Evolutionary conservation across 2,888 invertebrate genomes (phyloP), one percentile per base, ranked within the genome.

Genomic region (Acanthococcus lagerstroemiae): DNA sequence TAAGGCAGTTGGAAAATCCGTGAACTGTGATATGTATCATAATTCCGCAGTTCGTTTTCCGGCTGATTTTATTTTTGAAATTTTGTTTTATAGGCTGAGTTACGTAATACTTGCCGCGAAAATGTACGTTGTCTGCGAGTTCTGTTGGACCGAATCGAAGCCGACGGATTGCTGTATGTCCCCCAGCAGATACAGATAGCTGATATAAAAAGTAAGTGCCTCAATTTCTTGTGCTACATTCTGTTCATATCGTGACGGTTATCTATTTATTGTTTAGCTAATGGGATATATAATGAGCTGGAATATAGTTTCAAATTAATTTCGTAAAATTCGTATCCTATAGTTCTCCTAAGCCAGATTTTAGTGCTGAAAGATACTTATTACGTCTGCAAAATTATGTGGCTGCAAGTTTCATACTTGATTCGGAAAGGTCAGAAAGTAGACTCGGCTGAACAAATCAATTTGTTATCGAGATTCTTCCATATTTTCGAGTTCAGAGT

Each of bases 61-160:
- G 52, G 6, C 9, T 52, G 5, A 12, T 52, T 4, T 22, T 22
- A 21, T 1, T 52, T 6, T 52, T 22, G 5, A 12, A 19, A 69
- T 17, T 69, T 69, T 68, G 65, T 70, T 70, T 70, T 78, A 70
- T 77, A 94, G 93, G 85, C 84, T 76, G 92, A 92, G 80, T 82
- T 94, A 74, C 82, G 88, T 75, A 84, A 85, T 69, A 87, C 88
- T 68, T 92, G 93, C 79, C 85, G 87, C 72, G 90, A 92, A 74
- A 91, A 93, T 78, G 84, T 91, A 74, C 84, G 84, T 74, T 85
- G 89, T 73, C 81, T 93, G 78, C 85, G 85, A 74, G 81, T 84
- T 61, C 83, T 88, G 65, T 75, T 87, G 71, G 82, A 82, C 69
- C 71, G 70, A 56, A 70, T 73, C 21, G 72, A 73, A 55, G 71